Evolutionary conservation across 2,888 invertebrate species (phyloP).

Genomic region (Synergus gifuensis): DNA sequence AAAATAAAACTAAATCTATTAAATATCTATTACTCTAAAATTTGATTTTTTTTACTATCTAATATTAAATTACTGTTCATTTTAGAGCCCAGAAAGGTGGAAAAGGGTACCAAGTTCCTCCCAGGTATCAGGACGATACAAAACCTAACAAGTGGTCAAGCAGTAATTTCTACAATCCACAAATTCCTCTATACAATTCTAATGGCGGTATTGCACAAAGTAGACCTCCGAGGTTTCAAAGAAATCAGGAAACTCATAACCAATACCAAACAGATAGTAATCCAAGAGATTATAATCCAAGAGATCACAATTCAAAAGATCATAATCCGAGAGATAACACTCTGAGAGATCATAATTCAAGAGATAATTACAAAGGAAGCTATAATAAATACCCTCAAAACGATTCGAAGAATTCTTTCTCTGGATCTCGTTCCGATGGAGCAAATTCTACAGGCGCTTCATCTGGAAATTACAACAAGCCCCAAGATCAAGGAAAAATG

Average conservation of each 20-base stretch:
- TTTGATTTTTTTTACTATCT: neutral
- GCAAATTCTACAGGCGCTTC: slow-evolving; percentile 55
- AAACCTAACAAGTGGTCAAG: slow-evolving; percentile 64
- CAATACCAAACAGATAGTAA: slow-evolving; percentile 63
- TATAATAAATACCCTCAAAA: slow-evolving; percentile 59
- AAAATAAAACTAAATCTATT: neutral
- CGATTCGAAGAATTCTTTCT: slow-evolving; percentile 64
- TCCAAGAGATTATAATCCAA: slow-evolving; percentile 57
- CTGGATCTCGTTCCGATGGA: slow-evolving; percentile 60
- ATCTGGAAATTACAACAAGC: slow-evolving; percentile 58
- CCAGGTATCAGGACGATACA: slow-evolving; percentile 68
- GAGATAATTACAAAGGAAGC: slow-evolving; percentile 41
- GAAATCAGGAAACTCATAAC: slow-evolving; percentile 74
- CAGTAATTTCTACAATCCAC: slow-evolving; percentile 52
- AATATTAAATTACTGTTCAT: slow-evolving; percentile 15
- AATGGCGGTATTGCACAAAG: slow-evolving; percentile 64
- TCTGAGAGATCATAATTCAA: slow-evolving; percentile 25
- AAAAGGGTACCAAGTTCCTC: slow-evolving; percentile 68
- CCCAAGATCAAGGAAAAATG: slow-evolving; percentile 59
- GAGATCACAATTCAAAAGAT: slow-evolving; percentile 58
- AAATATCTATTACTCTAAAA: too few relatives aligned
- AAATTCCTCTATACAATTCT: slow-evolving; percentile 62
- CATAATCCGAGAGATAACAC: slow-evolving; percentile 48
- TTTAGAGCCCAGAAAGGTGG: slow-evolving; percentile 65
- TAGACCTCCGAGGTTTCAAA: slow-evolving; percentile 83